Base-by-base conservation (phyloP, 2,888 invertebrate species). In the Catocala fraxini region DNA sequence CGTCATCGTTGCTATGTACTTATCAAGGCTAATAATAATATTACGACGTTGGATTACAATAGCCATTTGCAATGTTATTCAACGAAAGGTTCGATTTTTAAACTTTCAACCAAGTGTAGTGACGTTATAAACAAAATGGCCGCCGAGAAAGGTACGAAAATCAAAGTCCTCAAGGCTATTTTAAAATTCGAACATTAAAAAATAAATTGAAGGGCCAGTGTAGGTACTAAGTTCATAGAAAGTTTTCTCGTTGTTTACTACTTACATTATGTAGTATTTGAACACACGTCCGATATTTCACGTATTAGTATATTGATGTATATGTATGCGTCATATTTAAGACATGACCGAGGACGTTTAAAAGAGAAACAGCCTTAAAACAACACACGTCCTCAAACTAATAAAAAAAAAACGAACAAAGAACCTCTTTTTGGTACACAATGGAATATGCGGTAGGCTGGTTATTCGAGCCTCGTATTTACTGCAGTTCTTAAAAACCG, bases 381-480 rank as follows among this genome's bases (percentile, higher is more conserved):
- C 77, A 71, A 75, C 67, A 64, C 65, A 73, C 72, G 71, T 60
- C 69, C 66, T 63, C 70, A 52, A 57, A 73, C 65, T 69, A 65
- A 70, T 59, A 56, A 70, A 68, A 66, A 68, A 66, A 46, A 70
- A 47, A 35, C 35, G 59, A 73, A 77, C 74, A 77, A 76, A 79
- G 79, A 72, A 67, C 69, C 68, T 71, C 65, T 70, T 71, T 75
- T 70, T 68, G 70, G 70, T 73, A 72, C 75, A 73, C 67, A 75
- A 73, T 79, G 77, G 75, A 79, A 67, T 75, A 78, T 51, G 76
- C 70, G 62, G 71, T 62, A 59, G 58, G 59, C 64, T 71, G 60
- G 60, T 60, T 64, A 54, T 48, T 65, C 60, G 68, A 68, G 59
- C 64, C 59, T 70, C 56, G 51, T 65, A 68, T 69, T 63, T 59